Conservation (phyloP, 2,797 vertebrate species). For the Lutjanus campechanus region DNA sequence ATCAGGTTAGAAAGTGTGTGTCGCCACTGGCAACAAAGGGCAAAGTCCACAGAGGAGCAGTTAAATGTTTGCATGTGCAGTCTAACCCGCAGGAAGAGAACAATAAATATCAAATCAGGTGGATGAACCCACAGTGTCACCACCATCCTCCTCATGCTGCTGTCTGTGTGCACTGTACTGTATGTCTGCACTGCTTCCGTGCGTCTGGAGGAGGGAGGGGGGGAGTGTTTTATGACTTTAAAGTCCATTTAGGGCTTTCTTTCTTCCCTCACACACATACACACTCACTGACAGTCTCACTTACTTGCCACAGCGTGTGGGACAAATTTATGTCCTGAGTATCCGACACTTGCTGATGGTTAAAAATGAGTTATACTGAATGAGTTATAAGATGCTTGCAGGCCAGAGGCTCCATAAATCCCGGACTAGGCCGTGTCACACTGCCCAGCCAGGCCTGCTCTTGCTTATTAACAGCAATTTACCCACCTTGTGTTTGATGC, state of each 20-base stretch:
- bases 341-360: slow-evolving; percentile 68
- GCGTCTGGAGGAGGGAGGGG: not conserved
- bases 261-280: slow-evolving; percentile 18
- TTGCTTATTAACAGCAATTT: slow-evolving; percentile 80
- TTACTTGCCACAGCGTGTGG: slow-evolving; percentile 45
- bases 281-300: slow-evolving; percentile 4
- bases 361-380: slow-evolving; percentile 70
- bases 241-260: slow-evolving; percentile 36
- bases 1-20: not conserved
- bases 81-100: slow-evolving; percentile 12
- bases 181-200: slow-evolving; percentile 13
- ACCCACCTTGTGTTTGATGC: slow-evolving; percentile 81
- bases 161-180: slow-evolving; percentile 25
- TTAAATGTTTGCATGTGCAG: slow-evolving; percentile 27
- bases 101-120: slow-evolving; percentile 36
- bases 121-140: slow-evolving; percentile 15
- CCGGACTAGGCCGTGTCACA: slow-evolving; percentile 46
- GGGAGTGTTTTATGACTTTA: slow-evolving; percentile 49
- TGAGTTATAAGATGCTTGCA: slow-evolving; percentile 66
- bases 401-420: slow-evolving; percentile 72
- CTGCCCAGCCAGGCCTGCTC: slow-evolving; percentile 53
- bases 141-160: not conserved
- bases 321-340: slow-evolving; percentile 70
- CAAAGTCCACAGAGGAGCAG: slow-evolving; percentile 38
- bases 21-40: slow-evolving; percentile 12